A percentile compares a stretch with the other conserved stretches of the same genome.
Conservation (phyloP, 2,888 invertebrate species). For the Macrosiphum euphorbiae region DNA sequence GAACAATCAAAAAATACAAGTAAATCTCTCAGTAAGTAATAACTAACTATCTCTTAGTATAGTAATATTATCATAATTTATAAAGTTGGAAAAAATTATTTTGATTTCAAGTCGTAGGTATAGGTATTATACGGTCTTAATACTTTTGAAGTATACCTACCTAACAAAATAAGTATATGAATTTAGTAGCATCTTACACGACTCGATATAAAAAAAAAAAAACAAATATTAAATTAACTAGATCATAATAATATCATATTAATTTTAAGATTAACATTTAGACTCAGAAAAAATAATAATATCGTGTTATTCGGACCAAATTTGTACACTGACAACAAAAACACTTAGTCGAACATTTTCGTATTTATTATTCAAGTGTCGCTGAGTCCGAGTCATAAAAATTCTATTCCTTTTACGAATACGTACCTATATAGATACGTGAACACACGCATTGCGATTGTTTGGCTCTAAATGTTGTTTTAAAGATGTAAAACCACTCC, state of each 20-base stretch:
- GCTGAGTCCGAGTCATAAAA: conserved; percentile 5
- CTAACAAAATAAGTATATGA: not conserved
- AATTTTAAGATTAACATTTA: not conserved
- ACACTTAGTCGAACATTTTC: not conserved
- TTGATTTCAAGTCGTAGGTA: not conserved
- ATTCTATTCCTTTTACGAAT: conserved; percentile 23
- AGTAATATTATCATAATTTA: not conserved
- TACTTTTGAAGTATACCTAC: not conserved
- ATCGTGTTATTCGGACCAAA: conserved; percentile 36
- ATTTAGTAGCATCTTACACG: not conserved
- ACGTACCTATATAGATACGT: not conserved
- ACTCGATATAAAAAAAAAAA: not conserved
- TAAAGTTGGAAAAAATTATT: not conserved
- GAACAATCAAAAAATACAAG: not conserved
- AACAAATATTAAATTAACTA: not conserved
- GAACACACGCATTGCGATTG: conserved; percentile 27
- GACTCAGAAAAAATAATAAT: not conserved
- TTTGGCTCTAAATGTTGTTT: conserved; percentile 50
- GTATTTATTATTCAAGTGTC: conserved; percentile 46
- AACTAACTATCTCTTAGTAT: not conserved
- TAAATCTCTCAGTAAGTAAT: not conserved
- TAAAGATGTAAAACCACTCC: conserved; percentile 55
- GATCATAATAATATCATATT: not conserved
- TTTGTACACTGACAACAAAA: not conserved
- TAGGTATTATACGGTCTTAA: too few species aligned